Evolutionary conservation across 2,888 invertebrate species (phyloP).

Genomic region (Eilema sororculum): DNA sequence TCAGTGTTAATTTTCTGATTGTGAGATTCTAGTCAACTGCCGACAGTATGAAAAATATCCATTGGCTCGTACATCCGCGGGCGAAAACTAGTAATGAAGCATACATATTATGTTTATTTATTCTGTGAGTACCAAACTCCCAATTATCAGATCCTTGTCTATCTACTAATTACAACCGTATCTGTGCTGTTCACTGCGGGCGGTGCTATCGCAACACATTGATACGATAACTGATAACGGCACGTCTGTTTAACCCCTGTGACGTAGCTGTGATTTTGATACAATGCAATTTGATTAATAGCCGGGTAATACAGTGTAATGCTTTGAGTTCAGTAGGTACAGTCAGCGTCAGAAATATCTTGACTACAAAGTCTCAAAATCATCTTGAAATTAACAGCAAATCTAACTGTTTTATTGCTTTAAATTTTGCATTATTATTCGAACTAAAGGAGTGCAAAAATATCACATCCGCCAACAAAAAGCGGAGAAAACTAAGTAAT

Average conservation of each 20-base stretch:
- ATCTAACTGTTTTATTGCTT: too few species aligned
- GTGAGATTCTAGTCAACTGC: too few species aligned
- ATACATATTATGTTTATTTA: not conserved
- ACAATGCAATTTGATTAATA: slow-evolving; percentile 15
- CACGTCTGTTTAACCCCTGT: slow-evolving; percentile 51
- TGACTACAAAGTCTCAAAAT: too few species aligned
- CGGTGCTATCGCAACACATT: slow-evolving; percentile 34
- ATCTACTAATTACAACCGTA: slow-evolving; percentile 42
- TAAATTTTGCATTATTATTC: too few species aligned
- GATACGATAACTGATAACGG: slow-evolving; percentile 52
- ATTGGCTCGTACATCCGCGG: not conserved
- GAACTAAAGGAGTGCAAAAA: too few species aligned
- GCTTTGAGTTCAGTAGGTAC: not conserved
- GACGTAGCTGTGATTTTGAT: slow-evolving; percentile 32
- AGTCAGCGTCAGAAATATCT: too few species aligned
- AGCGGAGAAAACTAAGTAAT: too few species aligned
- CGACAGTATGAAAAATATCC: too few species aligned
- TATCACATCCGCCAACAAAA: too few species aligned
- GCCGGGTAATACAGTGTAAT: not conserved
- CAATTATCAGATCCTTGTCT: slow-evolving; percentile 15
- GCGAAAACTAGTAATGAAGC: not conserved
- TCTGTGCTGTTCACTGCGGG: slow-evolving; percentile 41
- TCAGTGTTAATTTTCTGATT: too few species aligned
- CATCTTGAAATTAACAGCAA: too few species aligned
- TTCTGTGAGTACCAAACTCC: slow-evolving; percentile 4